These are phyloP conservation scores for Felis catus DNA, from an alignment of 2,113 vertebrate species.

Conservation along the genomic window F.catus_Fca126_mat1.0 CM031414.1:69153501-69154000, in stretches of 20 bases:
- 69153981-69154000: constrained; percentile 67
- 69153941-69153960: neutral
- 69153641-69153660: neutral
- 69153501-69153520: neutral
- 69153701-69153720: too few relatives aligned
- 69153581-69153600: neutral
- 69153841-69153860: neutral
- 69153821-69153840: neutral
- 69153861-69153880: neutral
- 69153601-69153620: neutral
- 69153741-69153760: neutral
- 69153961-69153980: constrained; percentile 49
- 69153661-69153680: neutral
- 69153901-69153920: neutral
- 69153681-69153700: neutral
- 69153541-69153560: neutral
- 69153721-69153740: too few relatives aligned
- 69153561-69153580: neutral
- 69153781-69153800: neutral
- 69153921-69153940: neutral
- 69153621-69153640: neutral
- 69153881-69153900: neutral
- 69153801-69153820: neutral
- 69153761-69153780: neutral
- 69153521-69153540: neutral